phyloP scores from a whole-genome alignment of 1,140 invertebrate species.

The Diploscapter pachys region DNA sequence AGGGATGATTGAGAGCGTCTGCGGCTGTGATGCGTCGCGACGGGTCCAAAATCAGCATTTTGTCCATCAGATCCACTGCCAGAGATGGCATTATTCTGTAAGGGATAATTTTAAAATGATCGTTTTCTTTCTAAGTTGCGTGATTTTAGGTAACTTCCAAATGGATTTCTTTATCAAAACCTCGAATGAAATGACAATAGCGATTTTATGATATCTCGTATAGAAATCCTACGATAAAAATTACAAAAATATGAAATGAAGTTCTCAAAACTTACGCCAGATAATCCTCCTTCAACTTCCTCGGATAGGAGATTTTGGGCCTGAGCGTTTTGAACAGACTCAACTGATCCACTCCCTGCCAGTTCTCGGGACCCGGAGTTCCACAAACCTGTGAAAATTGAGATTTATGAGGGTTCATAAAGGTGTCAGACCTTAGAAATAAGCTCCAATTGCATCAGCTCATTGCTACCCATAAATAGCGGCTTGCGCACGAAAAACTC shows the following conservation, averaged over 20 bases:
- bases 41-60: conserved; percentile 94
- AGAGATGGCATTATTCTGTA: conserved; percentile 72
- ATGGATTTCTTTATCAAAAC: neutral
- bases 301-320: conserved; percentile 19
- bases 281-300: conserved; percentile 70
- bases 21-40: conserved; percentile 86
- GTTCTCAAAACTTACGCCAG: conserved; percentile 19
- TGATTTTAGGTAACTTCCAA: neutral
- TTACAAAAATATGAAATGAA: conserved; percentile 1
- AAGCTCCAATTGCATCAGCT: conserved; percentile 87
- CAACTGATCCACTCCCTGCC: conserved; percentile 92
- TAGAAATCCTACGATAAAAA: neutral
- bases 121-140: conserved; percentile 10
- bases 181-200: too few species aligned
- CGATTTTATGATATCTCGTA: too few species aligned
- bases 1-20: conserved; percentile 85
- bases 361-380: conserved; percentile 89
- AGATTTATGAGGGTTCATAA: neutral
- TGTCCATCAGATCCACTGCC: conserved; percentile 88
- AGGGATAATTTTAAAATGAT: conserved; percentile 19
- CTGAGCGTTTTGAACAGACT: conserved; percentile 58
- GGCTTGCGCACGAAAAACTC: conserved; percentile 94
- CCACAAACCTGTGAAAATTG: conserved; percentile 71
- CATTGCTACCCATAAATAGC: conserved; percentile 88
- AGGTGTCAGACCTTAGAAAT: conserved; percentile 71